These are phyloP conservation scores for Ascidia mentula DNA, from an alignment of 23 tunicate genomes.

Conservation along the genomic window DNA sequence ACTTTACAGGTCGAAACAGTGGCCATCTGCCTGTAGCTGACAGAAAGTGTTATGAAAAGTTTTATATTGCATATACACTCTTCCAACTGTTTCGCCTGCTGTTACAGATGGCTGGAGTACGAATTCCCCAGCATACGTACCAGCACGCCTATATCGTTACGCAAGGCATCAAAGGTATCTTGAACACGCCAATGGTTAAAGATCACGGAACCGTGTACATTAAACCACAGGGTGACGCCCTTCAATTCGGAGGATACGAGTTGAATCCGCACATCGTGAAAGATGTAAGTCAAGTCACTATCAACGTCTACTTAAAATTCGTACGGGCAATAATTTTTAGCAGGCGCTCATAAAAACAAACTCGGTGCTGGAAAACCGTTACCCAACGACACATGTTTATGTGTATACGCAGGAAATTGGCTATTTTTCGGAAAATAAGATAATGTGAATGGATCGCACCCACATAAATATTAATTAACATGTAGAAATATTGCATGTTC, in stretches of 20 bases:
- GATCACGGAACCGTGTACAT: constrained; percentile 54
- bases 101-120: constrained; percentile 67
- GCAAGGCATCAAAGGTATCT: constrained; percentile 56
- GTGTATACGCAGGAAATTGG: too few relatives aligned
- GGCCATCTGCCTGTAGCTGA: too few relatives aligned
- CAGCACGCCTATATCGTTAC: constrained; percentile 79
- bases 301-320: neutral
- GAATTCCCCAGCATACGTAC: constrained; percentile 54
- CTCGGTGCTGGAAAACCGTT: neutral
- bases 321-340: neutral
- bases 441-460: too few relatives aligned
- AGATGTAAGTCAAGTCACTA: constrained; percentile 29
- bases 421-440: too few relatives aligned
- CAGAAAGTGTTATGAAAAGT: too few relatives aligned
- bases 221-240: constrained; percentile 82
- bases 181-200: constrained; percentile 50
- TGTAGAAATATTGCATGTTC: too few relatives aligned
- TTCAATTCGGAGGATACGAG: constrained; percentile 86
- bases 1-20: too few relatives aligned
- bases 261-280: constrained; percentile 34
- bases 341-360: neutral
- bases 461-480: too few relatives aligned
- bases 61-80: too few relatives aligned
- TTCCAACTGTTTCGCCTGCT: too few relatives aligned
- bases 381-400: too few relatives aligned